Evolutionary conservation across 1,140 invertebrate species (phyloP).

Genomic region (Bombyx mori): ASM3026992v2 NC_085122.1:9732501-9733000

Average conservation of each 20-base stretch:
- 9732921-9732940: constrained; percentile 59
- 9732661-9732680: constrained; percentile 58
- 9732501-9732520: constrained; percentile 97
- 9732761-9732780: constrained; percentile 53
- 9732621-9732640: constrained; percentile 79
- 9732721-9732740: constrained; percentile 60
- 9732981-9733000: constrained; percentile 86
- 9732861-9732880: constrained; percentile 45
- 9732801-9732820: constrained; percentile 58
- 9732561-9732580: constrained; percentile 97
- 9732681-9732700: constrained; percentile 57
- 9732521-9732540: constrained; percentile 94
- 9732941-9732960: constrained; percentile 81
- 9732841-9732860: constrained; percentile 33
- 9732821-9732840: constrained; percentile 43
- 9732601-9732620: constrained; percentile 58
- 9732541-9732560: constrained; percentile 94
- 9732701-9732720: constrained; percentile 51
- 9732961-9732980: constrained; percentile 93
- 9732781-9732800: constrained; percentile 29
- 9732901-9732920: constrained; percentile 49
- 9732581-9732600: constrained; percentile 76
- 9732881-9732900: constrained; percentile 44
- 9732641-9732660: constrained; percentile 93
- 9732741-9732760: constrained; percentile 62